Base-by-base conservation (phyloP, 2,797 vertebrate species). In the Melopsittacus undulatus region DNA sequence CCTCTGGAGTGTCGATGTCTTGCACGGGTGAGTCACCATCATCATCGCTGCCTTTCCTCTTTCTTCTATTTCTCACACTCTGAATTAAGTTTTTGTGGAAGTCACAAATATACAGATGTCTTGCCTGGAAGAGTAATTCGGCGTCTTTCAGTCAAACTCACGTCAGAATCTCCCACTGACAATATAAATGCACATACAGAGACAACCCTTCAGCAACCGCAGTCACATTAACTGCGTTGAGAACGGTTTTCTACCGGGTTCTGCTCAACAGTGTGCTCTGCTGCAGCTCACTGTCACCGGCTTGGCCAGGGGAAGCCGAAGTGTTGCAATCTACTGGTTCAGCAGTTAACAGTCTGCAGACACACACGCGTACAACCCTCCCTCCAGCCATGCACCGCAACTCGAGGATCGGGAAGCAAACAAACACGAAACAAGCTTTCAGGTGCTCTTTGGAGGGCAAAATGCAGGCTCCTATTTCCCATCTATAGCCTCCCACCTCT, bases 81-180 rank as follows among this genome's bases (percentile, higher is more conserved):
- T 98, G 98, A 96, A 98, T 98, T 97, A 98, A 92, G 94, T 98
- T 98, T 97, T 98, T 98, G 97, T 98, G 98, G 96, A 98, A 98
- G 93, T 98, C 98, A 86, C 98, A 98, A 92, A 98, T 98, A 86
- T 98, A 98, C 84, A 98, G 98, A 95, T 98, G 98, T 40, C 98
- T 98, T 43, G 98, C 98, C 98, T 98, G 83, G 36, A 97, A 89
- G 36, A 97, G 32, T 45, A 86, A 96, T 38, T 89, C 13, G 4
- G 42, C 29, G 9, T 82, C 96, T 91, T 73, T 93, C 73, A 94
- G 42, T 83, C 54, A 92, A 76, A 34, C 34, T 74, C 67, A 76
- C 0, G 9, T 2, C 49, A 48, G 42, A 13, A 59, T 42, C 63
- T 17, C 32, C 70, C 69, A 29, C 54, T 64, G 32, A 42, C 2